Conservation (phyloP, 2,888 invertebrate genomes). For the Andricus curvator region DNA sequence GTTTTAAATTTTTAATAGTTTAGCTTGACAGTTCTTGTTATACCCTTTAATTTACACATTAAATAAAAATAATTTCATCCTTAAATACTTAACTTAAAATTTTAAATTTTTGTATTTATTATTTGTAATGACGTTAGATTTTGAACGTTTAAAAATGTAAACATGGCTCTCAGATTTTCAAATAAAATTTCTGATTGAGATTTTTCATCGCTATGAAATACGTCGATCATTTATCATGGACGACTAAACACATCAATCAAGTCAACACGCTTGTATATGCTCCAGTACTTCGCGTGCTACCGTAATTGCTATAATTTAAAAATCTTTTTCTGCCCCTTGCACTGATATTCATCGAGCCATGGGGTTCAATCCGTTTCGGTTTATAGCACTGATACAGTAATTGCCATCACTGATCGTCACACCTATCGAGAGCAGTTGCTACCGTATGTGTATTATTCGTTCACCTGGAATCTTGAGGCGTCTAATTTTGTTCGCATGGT, state of each 20-base stretch:
- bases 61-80: too few relatives aligned
- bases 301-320: constrained; percentile 25
- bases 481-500: constrained; percentile 33
- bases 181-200: neutral
- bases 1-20: too few relatives aligned
- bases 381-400: constrained; percentile 9
- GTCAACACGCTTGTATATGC: constrained; percentile 23
- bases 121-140: too few relatives aligned
- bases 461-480: neutral
- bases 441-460: constrained; percentile 1
- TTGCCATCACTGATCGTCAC: constrained; percentile 4
- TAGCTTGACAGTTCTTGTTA: too few relatives aligned
- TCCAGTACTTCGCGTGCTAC: constrained; percentile 5
- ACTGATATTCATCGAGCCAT: constrained; percentile 16
- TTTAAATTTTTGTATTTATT: too few relatives aligned
- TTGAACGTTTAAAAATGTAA: too few relatives aligned
- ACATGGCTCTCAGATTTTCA: neutral
- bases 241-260: neutral
- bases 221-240: neutral
- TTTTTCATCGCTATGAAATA: neutral
- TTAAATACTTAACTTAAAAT: too few relatives aligned
- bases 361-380: constrained; percentile 22
- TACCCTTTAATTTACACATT: too few relatives aligned
- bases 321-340: neutral
- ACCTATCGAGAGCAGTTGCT: neutral